Conservation (phyloP, 2,113 vertebrate species). For the Syngnathus scovelli region DNA sequence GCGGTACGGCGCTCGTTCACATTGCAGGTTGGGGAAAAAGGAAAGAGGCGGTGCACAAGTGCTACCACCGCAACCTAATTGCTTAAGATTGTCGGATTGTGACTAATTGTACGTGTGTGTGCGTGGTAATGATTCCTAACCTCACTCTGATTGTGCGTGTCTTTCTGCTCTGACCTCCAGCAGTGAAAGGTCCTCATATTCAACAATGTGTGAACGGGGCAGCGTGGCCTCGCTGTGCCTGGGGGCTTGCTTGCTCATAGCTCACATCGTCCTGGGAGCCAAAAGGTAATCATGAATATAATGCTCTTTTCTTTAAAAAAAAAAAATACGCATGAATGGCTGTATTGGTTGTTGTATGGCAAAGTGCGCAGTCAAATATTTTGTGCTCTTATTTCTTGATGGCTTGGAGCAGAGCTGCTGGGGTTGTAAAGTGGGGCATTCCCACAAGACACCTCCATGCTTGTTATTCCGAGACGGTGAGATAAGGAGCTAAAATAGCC, state of each 20-base stretch:
- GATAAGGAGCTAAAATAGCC: slow-evolving; percentile 32
- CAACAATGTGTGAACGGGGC: slow-evolving; percentile 80
- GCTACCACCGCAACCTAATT: slow-evolving; percentile 20
- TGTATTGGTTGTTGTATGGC: not conserved
- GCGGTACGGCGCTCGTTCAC: slow-evolving; percentile 49
- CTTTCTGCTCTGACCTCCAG: slow-evolving; percentile 64
- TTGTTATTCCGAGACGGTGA: slow-evolving; percentile 45
- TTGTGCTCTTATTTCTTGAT: slow-evolving; percentile 7
- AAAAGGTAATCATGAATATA: slow-evolving; percentile 80
- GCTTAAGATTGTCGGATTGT: not conserved
- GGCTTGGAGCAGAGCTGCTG: slow-evolving; percentile 14
- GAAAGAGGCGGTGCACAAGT: slow-evolving; percentile 51
- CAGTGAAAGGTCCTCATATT: slow-evolving; percentile 77
- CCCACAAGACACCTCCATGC: slow-evolving; percentile 42
- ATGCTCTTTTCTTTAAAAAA: too few species aligned
- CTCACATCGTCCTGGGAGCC: slow-evolving; percentile 71
- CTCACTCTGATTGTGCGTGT: slow-evolving; percentile 30
- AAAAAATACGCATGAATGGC: not conserved
- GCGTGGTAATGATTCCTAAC: slow-evolving; percentile 14
- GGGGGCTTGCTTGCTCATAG: slow-evolving; percentile 82
- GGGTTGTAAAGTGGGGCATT: slow-evolving; percentile 50
- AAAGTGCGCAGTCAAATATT: not conserved
- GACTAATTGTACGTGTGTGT: not conserved
- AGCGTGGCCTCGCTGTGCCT: slow-evolving; percentile 74
- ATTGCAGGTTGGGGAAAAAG: slow-evolving; percentile 42